Conservation (phyloP, 2,113 vertebrate genomes). For the Paraplagusia blochii region DNA sequence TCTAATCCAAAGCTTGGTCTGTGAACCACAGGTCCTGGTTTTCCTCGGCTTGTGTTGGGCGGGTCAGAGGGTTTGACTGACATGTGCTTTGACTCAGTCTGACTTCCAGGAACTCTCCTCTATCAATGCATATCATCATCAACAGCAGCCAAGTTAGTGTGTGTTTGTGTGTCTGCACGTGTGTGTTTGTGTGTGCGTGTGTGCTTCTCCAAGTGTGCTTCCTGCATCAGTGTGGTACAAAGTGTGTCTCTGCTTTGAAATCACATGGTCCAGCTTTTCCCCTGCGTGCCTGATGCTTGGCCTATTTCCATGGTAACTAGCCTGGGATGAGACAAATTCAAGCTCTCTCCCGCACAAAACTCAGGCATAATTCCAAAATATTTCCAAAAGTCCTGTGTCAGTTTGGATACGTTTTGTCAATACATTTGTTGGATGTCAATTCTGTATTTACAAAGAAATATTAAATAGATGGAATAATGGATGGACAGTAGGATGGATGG, state of each 20-base stretch:
- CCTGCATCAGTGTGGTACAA: constrained; percentile 55
- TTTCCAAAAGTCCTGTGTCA: constrained; percentile 51
- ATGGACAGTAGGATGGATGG: constrained; percentile 19
- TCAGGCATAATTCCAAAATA: constrained; percentile 40
- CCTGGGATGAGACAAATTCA: constrained; percentile 40
- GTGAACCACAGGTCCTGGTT: constrained; percentile 30
- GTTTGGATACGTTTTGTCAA: constrained; percentile 52
- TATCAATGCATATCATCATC: constrained; percentile 73
- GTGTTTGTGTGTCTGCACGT: constrained; percentile 16
- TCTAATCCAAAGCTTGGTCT: constrained; percentile 18
- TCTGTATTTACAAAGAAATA: constrained; percentile 1
- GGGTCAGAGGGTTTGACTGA: constrained; percentile 68
- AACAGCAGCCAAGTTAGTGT: constrained; percentile 44
- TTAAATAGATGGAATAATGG: constrained; percentile 1
- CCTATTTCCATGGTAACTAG: constrained; percentile 76
- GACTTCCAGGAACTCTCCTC: constrained; percentile 69
- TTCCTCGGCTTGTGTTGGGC: constrained; percentile 35
- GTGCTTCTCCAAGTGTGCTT: constrained; percentile 16
- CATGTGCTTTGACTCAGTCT: constrained; percentile 64
- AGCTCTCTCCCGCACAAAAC: constrained; percentile 14
- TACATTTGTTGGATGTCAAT: constrained; percentile 5
- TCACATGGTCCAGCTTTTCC: constrained; percentile 73
- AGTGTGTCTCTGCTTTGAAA: constrained; percentile 61
- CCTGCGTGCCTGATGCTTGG: constrained; percentile 71
- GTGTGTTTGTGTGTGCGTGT: constrained; percentile 12